Conservation (phyloP, 2,888 invertebrate genomes). For the Cristatella mucedo region DNA sequence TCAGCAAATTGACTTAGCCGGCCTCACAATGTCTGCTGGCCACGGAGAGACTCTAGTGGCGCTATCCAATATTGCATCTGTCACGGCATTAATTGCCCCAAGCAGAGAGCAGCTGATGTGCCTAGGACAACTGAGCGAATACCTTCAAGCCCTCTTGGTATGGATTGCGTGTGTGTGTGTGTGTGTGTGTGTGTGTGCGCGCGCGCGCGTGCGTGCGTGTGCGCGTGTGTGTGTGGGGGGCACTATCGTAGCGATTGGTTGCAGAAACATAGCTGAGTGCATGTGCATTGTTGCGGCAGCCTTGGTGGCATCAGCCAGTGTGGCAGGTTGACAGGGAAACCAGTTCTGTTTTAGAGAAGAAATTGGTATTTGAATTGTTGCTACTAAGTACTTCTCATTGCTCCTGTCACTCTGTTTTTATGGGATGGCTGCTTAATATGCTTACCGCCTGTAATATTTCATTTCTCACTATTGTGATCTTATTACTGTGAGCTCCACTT, state of each 20-base stretch:
- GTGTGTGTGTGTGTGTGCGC: background rate
- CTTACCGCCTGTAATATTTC: no score
- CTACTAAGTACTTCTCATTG: no score
- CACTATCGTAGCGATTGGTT: background rate
- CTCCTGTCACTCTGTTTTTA: no score
- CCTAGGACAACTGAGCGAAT: conserved; percentile 5
- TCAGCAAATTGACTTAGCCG: no score
- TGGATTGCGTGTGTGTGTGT: background rate
- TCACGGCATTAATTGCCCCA: conserved; percentile 4
- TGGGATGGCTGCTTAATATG: no score
- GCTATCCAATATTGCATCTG: conserved; percentile 4
- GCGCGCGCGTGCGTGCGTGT: background rate
- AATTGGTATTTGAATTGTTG: no score
- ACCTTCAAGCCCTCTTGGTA: conserved; percentile 6
- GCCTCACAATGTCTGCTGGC: no score
- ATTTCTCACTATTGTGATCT: no score
- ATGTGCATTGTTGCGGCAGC: background rate
- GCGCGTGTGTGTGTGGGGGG: background rate
- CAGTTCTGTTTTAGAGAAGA: no score
- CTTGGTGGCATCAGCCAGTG: background rate
- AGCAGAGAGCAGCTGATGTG: background rate
- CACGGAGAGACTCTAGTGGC: background rate
- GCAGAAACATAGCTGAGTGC: background rate
- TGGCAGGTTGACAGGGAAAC: conserved; percentile 2
- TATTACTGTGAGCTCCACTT: no score